Conservation (phyloP, 30 jellyfish, hydroid and myxozoan species). For the Hydra vulgaris region DNA sequence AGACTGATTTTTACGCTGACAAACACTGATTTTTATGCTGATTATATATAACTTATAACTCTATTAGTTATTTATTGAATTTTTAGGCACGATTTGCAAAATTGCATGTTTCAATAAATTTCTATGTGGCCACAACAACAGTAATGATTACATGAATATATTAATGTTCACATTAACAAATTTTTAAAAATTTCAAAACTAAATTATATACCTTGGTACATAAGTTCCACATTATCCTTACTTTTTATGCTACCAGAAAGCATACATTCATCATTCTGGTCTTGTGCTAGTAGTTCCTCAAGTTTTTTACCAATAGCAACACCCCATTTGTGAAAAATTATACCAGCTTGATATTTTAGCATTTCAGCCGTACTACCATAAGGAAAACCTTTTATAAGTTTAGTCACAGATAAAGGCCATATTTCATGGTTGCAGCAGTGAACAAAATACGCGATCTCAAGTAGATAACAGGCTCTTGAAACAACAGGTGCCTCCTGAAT, state of each 20-base stretch:
- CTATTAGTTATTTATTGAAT: no score
- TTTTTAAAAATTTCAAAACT: no score
- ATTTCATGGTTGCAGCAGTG: constrained; percentile 58
- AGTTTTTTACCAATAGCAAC: constrained; percentile 62
- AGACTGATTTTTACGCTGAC: no score
- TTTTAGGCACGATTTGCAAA: no score
- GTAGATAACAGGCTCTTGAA: constrained; percentile 70
- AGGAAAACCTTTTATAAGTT: constrained; percentile 11
- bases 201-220: constrained; percentile 24
- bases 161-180: no score
- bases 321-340: constrained; percentile 79
- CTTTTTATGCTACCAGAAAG: background rate
- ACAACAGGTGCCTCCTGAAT: constrained; percentile 90
- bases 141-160: no score
- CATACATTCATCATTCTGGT: background rate
- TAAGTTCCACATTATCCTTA: background rate
- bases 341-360: constrained; percentile 66
- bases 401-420: constrained; percentile 43
- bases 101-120: no score
- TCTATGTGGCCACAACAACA: no score
- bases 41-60: no score
- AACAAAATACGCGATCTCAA: constrained; percentile 76
- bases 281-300: constrained; percentile 27
- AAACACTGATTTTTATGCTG: no score
- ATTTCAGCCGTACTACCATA: constrained; percentile 13